These are phyloP conservation scores for Dermolepida albohirtum DNA, from an alignment of 2,888 invertebrate genomes.

Conservation along the genomic window DNA sequence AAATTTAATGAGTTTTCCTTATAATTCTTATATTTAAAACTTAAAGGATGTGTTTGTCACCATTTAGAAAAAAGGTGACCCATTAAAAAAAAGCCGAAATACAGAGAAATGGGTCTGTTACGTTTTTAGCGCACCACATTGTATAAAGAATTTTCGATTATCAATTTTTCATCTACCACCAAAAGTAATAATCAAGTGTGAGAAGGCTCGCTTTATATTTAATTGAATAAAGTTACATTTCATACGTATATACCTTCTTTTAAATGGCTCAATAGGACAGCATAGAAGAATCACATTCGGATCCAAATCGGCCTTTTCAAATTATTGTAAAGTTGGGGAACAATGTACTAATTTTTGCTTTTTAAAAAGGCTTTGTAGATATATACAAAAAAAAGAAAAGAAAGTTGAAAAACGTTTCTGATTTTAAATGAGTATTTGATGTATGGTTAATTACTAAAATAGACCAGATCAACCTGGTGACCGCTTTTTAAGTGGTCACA, in stretches of 20 bases:
- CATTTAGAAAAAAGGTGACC: too few species aligned
- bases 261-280: not conserved
- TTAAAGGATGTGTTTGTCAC: too few species aligned
- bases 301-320: slow-evolving; percentile 50
- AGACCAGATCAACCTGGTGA: slow-evolving; percentile 57
- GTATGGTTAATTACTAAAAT: slow-evolving; percentile 51
- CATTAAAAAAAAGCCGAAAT: too few species aligned
- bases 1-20: too few species aligned
- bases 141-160: too few species aligned
- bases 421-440: slow-evolving; percentile 48
- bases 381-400: slow-evolving; percentile 44
- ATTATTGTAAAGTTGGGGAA: slow-evolving; percentile 47
- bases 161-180: too few species aligned
- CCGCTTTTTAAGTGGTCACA: slow-evolving; percentile 60
- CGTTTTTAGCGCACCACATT: too few species aligned
- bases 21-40: too few species aligned
- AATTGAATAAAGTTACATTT: not conserved
- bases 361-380: slow-evolving; percentile 50
- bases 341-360: slow-evolving; percentile 43
- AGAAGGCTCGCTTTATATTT: not conserved
- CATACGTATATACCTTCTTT: not conserved
- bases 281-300: slow-evolving; percentile 62
- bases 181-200: too few species aligned
- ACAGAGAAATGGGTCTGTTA: too few species aligned
- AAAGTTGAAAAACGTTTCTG: slow-evolving; percentile 26